Evolutionary conservation across 2,113 vertebrate genomes (phyloP), one percentile per base, ranked within the genome.

Genomic region (Cercopithecus mona): DNA sequence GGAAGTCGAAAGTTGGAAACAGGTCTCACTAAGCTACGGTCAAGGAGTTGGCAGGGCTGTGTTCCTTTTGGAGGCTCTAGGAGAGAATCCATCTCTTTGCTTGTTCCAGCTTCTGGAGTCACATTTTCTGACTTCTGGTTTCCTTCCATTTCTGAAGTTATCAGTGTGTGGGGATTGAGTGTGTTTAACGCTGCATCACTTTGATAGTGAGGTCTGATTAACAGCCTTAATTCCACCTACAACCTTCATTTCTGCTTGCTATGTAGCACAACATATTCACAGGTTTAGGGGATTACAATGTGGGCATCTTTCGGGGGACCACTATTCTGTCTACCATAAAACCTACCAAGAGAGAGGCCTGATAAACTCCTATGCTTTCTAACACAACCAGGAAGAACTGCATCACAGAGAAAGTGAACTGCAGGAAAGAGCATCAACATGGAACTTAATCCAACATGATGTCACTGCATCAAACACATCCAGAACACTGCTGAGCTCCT

Each of bases 401-500:
- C 23, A 80, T 45, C 6, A 14, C 20, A 87, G 30, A 90, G 38
- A 27, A 35, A 59, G 55, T 43, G 40, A 52, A 78, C 12, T 10
- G 30, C 59, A 78, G 66, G 14, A 32, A 68, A 94, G 43, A 23
- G 14, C 17, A 22, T 23, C 23, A 32, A 32, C 16, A 1, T 25
- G 12, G 50, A 68, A 35, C 70, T 16, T 23, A 20, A 72, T 32
- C 17, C 5, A 18, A 43, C 38, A 13, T 0, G 5, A 5, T 48
- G 18, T 20, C 10, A 27, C 3, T 3, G 1, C 30, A 61, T 6
- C 6, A 9, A 25, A 30, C 4, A 38, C 0, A 0, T 6, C 52
- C n/a, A 57, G 6, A 18, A 27, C 11, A 22, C 48, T 32, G n/a
- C 1, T 78, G 23, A 88, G 9, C 2, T 30, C 20, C 78, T 9